These are phyloP conservation scores for Diplosoma virens DNA, from an alignment of 23 tunicate genomes.

Conservation along the genomic window DNA sequence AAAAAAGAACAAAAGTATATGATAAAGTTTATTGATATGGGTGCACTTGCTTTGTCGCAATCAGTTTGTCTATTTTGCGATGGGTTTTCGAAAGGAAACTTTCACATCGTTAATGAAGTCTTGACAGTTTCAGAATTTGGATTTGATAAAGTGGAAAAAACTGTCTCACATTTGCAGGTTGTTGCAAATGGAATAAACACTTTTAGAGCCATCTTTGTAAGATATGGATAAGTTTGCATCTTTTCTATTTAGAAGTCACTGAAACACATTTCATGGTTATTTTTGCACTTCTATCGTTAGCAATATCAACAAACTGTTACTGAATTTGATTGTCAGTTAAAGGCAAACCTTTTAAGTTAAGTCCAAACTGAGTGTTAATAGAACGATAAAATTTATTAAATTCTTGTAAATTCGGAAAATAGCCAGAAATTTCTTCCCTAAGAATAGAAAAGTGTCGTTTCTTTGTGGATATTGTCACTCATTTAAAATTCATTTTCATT, in stretches of 20 bases:
- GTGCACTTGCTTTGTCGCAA: too few relatives aligned
- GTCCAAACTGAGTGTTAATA: conserved; percentile 23
- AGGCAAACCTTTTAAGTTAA: conserved; percentile 13
- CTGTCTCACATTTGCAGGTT: too few relatives aligned
- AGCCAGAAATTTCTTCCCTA: conserved; percentile 17
- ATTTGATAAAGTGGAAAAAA: too few relatives aligned
- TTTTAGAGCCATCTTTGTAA: too few relatives aligned
- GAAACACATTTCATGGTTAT: conserved; percentile 19
- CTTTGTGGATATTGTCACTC: conserved; percentile 16
- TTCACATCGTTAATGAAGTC: too few relatives aligned
- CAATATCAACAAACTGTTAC: conserved; percentile 33
- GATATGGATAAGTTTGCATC: conserved; percentile 10
- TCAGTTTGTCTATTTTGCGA: too few relatives aligned
- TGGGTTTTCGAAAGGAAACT: too few relatives aligned
- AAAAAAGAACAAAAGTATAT: too few relatives aligned
- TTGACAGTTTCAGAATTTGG: too few relatives aligned
- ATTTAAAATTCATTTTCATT: conserved; percentile 42
- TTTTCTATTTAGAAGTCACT: conserved; percentile 23
- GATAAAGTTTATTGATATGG: too few relatives aligned
- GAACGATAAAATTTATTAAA: conserved; percentile 21
- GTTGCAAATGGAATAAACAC: too few relatives aligned
- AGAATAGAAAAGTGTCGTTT: conserved; percentile 32
- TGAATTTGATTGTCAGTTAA: conserved; percentile 12
- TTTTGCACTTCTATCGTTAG: conserved; percentile 2
- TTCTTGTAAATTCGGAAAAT: conserved; percentile 4